phyloP scores from a whole-genome alignment of 2,797 vertebrate species.

The Tiaroga cobitis region DNA sequence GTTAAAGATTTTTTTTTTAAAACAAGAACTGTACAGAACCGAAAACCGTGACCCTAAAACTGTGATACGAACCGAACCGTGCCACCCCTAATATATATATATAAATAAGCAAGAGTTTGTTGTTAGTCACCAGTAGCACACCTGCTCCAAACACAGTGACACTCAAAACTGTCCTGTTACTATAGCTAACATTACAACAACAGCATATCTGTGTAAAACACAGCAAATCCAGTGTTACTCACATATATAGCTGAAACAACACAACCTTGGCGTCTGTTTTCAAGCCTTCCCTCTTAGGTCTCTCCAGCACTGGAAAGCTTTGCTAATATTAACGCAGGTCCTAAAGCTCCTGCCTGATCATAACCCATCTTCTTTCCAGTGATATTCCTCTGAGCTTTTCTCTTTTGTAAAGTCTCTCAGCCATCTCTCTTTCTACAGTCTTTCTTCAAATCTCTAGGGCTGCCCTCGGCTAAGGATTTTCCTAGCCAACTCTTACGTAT shows the following conservation, averaged over 20 bases:
- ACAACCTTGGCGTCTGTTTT: not conserved
- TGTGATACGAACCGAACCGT: too few species aligned
- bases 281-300: not conserved
- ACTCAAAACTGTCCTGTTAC: not conserved
- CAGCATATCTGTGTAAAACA: not conserved
- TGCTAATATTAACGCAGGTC: not conserved
- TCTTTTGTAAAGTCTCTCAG: not conserved
- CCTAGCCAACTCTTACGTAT: not conserved
- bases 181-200: not conserved
- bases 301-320: not conserved
- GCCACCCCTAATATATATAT: too few species aligned
- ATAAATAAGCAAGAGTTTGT: too few species aligned
- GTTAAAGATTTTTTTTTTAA: too few species aligned
- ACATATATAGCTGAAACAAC: not conserved
- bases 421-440: not conserved
- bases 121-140: too few species aligned
- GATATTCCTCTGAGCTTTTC: not conserved
- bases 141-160: too few species aligned
- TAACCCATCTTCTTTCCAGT: not conserved
- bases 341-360: not conserved
- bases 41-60: too few species aligned
- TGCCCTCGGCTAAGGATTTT: not conserved
- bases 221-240: not conserved
- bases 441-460: not conserved
- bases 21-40: too few species aligned